These are phyloP conservation scores for Mus minutoides DNA, from an alignment of 2,797 vertebrate species.

Conservation along the genomic window DNA sequence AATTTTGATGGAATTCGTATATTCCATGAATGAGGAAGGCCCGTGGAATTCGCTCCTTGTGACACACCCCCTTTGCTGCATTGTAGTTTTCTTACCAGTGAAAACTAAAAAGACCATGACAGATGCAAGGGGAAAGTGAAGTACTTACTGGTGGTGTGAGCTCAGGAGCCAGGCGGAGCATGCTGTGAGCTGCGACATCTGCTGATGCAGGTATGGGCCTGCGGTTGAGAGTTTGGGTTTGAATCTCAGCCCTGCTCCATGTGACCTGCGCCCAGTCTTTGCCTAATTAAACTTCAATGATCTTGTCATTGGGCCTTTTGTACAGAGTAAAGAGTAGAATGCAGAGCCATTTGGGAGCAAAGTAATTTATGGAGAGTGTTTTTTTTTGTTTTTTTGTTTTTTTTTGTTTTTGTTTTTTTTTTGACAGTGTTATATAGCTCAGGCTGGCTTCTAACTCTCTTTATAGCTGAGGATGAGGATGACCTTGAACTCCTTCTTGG, in stretches of 20 bases:
- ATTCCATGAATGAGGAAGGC: background rate
- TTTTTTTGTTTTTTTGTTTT: too few relatives aligned
- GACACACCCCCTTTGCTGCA: background rate
- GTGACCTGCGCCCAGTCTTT: background rate
- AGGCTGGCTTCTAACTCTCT: background rate
- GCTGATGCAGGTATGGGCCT: accelerated
- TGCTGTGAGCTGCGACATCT: background rate
- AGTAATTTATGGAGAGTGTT: background rate
- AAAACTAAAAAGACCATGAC: background rate
- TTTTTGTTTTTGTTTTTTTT: background rate
- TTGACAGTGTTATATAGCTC: background rate
- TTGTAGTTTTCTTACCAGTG: background rate
- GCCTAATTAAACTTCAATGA: background rate
- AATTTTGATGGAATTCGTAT: background rate
- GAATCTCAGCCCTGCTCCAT: background rate
- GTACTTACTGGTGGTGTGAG: background rate
- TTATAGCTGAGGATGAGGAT: background rate
- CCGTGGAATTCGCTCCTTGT: background rate
- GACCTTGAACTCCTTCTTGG: background rate
- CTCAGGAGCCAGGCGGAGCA: background rate
- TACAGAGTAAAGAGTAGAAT: background rate
- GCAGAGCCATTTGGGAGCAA: background rate
- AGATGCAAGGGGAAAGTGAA: background rate
- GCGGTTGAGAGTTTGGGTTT: too few relatives aligned
- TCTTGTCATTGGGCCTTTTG: background rate